Base-by-base conservation (phyloP, 1,140 invertebrate genomes). In the Anagrus nilaparvatae region DNA sequence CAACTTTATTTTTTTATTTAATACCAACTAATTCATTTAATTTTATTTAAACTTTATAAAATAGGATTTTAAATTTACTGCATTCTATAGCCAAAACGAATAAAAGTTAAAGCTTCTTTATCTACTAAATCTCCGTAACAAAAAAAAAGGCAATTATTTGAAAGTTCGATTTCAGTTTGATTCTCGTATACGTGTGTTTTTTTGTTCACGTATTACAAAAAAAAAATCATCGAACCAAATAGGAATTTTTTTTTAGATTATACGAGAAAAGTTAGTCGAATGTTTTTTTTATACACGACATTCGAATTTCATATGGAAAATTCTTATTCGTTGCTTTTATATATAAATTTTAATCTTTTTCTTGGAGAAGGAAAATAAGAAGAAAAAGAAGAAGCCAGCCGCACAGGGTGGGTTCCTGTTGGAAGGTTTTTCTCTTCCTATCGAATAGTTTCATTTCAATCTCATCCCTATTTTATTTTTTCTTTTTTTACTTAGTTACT, bases 361-460 rank as follows among this genome's bases (percentile, higher is more conserved):
- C n/a, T 61, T 45, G 54, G 52, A 55, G 60, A 56, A 59, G n/a
- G n/a, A n/a, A n/a, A n/a, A n/a, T n/a, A n/a, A n/a, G n/a, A n/a
- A n/a, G n/a, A n/a, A n/a, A n/a, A n/a, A n/a, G n/a, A n/a, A n/a
- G n/a, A n/a, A n/a, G n/a, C n/a, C n/a, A n/a, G 56, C 59, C 59
- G 59, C 54, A n/a, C n/a, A 53, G 58, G 55, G 54, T 45, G 54
- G 50, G n/a, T n/a, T n/a, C n/a, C n/a, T n/a, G n/a, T n/a, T n/a
- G n/a, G n/a, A n/a, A n/a, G n/a, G n/a, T n/a, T n/a, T n/a, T n/a
- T n/a, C n/a, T n/a, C n/a, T 49, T 58, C 33, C 52, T 55, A 54
- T 53, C 55, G 51, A 54, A 50, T 61, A 58, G 61, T 61, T 63
- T 54, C 59, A 63, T 61, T 63, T 60, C 59, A 63, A 61, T 61